Evolutionary conservation across 2,113 vertebrate species (phyloP).

Genomic region (Labrus mixtus): DNA sequence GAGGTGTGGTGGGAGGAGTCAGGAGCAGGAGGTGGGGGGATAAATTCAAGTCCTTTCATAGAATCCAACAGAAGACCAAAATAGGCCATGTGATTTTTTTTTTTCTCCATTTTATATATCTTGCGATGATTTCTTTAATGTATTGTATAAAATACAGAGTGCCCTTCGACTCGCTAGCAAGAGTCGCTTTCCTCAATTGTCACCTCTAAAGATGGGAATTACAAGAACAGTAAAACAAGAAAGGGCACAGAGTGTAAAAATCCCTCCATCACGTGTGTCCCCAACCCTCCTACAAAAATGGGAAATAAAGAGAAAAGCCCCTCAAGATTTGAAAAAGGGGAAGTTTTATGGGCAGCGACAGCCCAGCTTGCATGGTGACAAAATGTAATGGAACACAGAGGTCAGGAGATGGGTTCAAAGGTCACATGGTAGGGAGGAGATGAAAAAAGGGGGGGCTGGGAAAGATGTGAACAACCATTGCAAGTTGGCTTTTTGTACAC

Average conservation of each 20-base stretch:
- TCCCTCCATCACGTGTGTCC: conserved; percentile 60
- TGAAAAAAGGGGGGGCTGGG: conserved; percentile 20
- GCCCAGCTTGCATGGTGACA: conserved; percentile 52
- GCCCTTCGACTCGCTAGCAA: conserved; percentile 66
- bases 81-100: conserved; percentile 81
- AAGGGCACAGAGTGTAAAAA: conserved; percentile 71
- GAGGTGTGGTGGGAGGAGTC: conserved; percentile 16
- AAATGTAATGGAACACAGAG: conserved; percentile 43
- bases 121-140: conserved; percentile 89
- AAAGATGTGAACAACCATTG: conserved; percentile 57
- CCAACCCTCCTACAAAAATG: conserved; percentile 39
- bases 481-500: conserved; percentile 83
- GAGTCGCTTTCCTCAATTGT: conserved; percentile 67
- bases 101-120: conserved; percentile 77
- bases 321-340: conserved; percentile 69
- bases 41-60: conserved; percentile 89
- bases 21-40: conserved; percentile 69
- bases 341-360: background rate
- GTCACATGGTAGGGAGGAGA: conserved; percentile 18
- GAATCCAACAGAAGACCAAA: conserved; percentile 88
- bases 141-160: conserved; percentile 84
- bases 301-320: conserved; percentile 55
- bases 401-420: conserved; percentile 38
- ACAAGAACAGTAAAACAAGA: conserved; percentile 70
- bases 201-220: conserved; percentile 60